Evolutionary conservation across 2,113 vertebrate species (phyloP).

Genomic region (Mugil cephalus): DNA sequence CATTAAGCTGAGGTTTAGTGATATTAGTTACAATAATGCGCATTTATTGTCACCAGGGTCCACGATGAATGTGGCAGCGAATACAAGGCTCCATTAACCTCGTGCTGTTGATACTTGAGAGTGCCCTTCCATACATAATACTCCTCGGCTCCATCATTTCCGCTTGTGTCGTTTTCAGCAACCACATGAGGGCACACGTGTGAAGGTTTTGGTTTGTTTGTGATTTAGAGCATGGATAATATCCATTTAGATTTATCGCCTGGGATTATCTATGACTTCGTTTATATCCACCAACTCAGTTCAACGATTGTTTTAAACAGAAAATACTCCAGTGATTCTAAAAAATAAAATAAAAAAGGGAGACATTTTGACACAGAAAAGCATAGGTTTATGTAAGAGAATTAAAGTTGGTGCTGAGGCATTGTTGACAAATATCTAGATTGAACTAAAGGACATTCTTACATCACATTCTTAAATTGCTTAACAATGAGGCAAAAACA

Average conservation of each 20-base stretch:
- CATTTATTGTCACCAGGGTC: too few relatives aligned
- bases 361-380: background rate
- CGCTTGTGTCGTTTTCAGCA: background rate
- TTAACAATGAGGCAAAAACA: background rate
- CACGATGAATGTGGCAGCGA: too few relatives aligned
- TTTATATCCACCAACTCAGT: background rate
- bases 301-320: too few relatives aligned
- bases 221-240: background rate
- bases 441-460: background rate
- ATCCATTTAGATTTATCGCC: too few relatives aligned
- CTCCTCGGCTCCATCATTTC: background rate
- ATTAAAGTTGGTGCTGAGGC: background rate
- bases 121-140: background rate
- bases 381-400: background rate
- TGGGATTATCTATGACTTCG: background rate
- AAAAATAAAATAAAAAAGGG: background rate
- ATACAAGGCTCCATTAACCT: too few relatives aligned
- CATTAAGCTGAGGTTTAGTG: too few relatives aligned
- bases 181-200: constrained; percentile 61
- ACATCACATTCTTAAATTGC: background rate
- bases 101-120: too few relatives aligned
- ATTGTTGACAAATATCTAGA: background rate
- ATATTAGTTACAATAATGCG: too few relatives aligned
- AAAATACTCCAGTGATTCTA: background rate
- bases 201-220: background rate